Evolutionary conservation across 2,888 invertebrate genomes (phyloP), one percentile per base, ranked within the genome.

Genomic region (Rhogogaster chlorosoma): DNA sequence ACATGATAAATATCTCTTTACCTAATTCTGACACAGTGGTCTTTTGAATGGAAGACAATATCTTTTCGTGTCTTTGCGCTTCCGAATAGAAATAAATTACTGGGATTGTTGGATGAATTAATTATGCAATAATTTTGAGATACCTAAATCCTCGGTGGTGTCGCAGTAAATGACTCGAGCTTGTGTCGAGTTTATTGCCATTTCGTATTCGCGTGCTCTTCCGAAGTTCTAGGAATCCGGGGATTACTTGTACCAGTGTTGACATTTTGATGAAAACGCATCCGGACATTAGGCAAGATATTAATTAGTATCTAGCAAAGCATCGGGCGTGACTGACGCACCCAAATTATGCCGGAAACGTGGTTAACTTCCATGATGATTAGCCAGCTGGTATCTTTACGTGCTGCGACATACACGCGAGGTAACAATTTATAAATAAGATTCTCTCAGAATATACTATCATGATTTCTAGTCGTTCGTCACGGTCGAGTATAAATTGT

Each of bases 261-360:
- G 84, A 83, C 67, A 45, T 61, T 36, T 67, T 78, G 84, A 84
- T 78, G 84, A 67, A 84, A 78, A 64, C 38, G 71, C 71, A 71
- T 42, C 80, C 77, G 84, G 77, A 84, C 80, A 71, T 78, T 70
- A 70, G 53, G 38, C 38, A 45, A 49, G 57, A 64, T 82, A 82
- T 78, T 85, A 85, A 85, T 85, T 85, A 85, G 67, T 85, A 85
- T 85, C 70, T 70, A 36, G 82, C 22, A 80, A 82, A 22, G 84
- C 70, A 64, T 70, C 49, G 53, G 84, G 84, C 84, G 84, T 85
- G 49, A 49, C 71, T 75, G 84, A 32, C 84, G 78, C 84, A 53
- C 84, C 84, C 83, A 83, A 71, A 71, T 83, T 49, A 83, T 42
- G 83, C 70, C 83, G 83, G 42, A 67, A 83, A 83, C 83, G 83